Evolutionary conservation across 1,140 invertebrate species (phyloP), one percentile per base, ranked within the genome.

Genomic region (Odontomachus brunneus): DNA sequence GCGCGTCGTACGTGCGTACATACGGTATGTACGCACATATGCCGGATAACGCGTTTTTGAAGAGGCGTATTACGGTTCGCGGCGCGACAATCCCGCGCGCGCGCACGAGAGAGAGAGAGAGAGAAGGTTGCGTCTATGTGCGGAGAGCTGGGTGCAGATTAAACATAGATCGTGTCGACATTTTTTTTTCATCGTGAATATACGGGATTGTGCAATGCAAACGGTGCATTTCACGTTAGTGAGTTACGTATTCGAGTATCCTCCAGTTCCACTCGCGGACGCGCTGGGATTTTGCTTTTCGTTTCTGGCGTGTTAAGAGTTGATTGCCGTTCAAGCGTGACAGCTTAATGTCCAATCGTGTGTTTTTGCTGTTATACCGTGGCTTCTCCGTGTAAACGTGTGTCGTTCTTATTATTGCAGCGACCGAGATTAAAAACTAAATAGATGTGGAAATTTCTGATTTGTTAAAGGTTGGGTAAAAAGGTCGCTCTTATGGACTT

Each of bases 51-150:
- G 51, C 51, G 51, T 80, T 80, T 80, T 80, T 80, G 48, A 29
- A 78, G 22, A 29, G 17, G 49, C 44, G 12, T 67, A 67, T 67
- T 67, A 78, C 62, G 60, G 49, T 67, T 78, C 65, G 33, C 53
- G 51, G 66, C 22, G 67, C 48, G 63, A 78, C 74, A 76, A 87
- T 83, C 29, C 55, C 19, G 38, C 38, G 63, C 15, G 24, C 67
- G 33, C 51, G 53, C 48, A 17, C 19, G 44, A n/a, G 59, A 65
- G 14, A 63, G 65, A 26, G 48, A 14, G 59, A 22, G 11, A 15
- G 22, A 38, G 33, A 63, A 51, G n/a, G 9, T 44, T 44, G 38
- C 9, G 38, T 11, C 0, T 7, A 11, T 44, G 38, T 44, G 5
- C 5, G 29, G 29, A 44, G 38, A 11, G 9, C 2, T 62, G 57